Conservation (phyloP, 2,888 invertebrate genomes). For the Parnassius orleans region DNA sequence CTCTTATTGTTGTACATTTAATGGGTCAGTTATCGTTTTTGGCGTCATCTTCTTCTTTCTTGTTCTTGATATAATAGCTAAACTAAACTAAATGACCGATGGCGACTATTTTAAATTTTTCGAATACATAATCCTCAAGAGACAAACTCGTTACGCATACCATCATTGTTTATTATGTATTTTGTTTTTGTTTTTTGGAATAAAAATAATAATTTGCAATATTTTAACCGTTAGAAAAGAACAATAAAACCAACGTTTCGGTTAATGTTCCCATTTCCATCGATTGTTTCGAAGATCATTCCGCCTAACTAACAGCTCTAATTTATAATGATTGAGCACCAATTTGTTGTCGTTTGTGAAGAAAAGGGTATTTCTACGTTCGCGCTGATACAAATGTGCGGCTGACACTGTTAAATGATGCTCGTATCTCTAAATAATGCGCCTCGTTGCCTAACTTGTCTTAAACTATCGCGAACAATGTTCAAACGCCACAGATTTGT, state of each 20-base stretch:
- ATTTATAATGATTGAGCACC: conserved; percentile 29
- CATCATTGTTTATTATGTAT: too few species aligned
- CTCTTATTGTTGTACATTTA: too few species aligned
- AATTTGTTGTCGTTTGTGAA: conserved; percentile 28
- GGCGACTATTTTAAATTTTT: too few species aligned
- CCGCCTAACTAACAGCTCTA: conserved; percentile 18
- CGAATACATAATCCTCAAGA: too few species aligned
- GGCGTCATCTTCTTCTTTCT: too few species aligned
- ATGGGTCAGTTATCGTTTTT: too few species aligned
- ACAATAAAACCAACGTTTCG: neutral
- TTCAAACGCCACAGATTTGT: conserved; percentile 64
- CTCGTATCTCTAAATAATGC: conserved; percentile 68
- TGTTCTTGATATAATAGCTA: too few species aligned
- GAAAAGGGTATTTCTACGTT: conserved; percentile 34
- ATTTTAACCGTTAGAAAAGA: neutral
- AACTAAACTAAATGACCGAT: too few species aligned
- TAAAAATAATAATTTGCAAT: too few species aligned
- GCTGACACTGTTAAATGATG: conserved; percentile 75
- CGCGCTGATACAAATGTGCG: conserved; percentile 69
- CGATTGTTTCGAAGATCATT: conserved; percentile 7
- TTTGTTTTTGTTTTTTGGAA: too few species aligned
- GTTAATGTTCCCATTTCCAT: neutral
- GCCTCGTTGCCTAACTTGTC: conserved; percentile 60
- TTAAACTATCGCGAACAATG: conserved; percentile 71
- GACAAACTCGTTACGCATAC: too few species aligned